Evolutionary conservation across 2,797 vertebrate species (phyloP), one percentile per base, ranked within the genome.

Genomic region (Meda fulgida): DNA sequence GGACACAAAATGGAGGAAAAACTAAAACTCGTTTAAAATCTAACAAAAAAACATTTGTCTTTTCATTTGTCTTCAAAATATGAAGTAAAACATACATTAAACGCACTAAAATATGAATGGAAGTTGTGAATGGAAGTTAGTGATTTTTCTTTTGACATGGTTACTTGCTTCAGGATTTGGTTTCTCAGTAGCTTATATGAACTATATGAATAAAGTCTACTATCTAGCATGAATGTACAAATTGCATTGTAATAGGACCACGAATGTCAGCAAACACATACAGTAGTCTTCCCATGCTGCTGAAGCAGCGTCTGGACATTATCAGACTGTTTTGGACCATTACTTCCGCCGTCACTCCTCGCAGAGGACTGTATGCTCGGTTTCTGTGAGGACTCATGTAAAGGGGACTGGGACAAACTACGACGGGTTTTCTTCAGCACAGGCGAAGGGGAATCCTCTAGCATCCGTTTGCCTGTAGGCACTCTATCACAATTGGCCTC

Each of bases 261-360:
- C 0, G 14, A 81, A 18, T 66, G 53, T 63, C 94, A 99, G 92
- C 96, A 99, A 1, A 98, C 97, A 18, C 97, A 99, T 81, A 99
- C 94, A 0, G 97, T 95, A 0, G 95, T 94, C 88, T 98, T 99
- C 81, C 96, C 89, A 77, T 97, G 96, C 79, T 96, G 96, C 48
- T 97, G 97, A 79, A 98, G 95, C 76, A 99, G 93, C 0, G 94
- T 92, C 1, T 91, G 93, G 65, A 96, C 92, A 3, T 95, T 95
- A 51, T 19, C 89, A 2, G 94, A 83, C 88, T 97, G 96, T 91
- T 96, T 97, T 93, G 97, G 97, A 36, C 96, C 96, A 89, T 97
- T 94, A 80, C 95, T 94, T 34, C 96, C 60, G 0, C 65, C 65
- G 10, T 26, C 95, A 29, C 96, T 93, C 34, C 86, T 81, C 90